These are phyloP conservation scores for Laticauda colubrina DNA, from an alignment of 2,113 vertebrate species.

Conservation along the genomic window DNA sequence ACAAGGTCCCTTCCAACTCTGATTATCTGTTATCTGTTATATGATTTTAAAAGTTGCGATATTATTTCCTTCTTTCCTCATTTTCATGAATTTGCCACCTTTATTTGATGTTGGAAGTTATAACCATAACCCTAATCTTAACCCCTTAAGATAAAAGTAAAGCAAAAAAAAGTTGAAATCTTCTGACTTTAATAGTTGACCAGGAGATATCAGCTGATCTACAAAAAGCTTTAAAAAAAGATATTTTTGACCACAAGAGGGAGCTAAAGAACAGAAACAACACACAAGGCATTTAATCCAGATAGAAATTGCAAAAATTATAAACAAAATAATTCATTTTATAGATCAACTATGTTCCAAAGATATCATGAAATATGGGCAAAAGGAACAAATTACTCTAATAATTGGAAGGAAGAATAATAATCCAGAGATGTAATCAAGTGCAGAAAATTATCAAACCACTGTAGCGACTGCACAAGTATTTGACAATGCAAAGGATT, in stretches of 20 bases:
- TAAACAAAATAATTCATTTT: neutral
- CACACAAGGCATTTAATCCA: neutral
- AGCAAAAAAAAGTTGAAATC: no score
- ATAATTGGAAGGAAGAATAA: neutral
- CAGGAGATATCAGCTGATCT: neutral
- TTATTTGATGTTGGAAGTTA: neutral
- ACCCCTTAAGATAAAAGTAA: no score
- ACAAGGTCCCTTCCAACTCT: no score
- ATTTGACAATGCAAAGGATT: neutral
- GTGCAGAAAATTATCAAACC: neutral
- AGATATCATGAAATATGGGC: neutral
- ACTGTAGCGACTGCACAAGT: neutral
- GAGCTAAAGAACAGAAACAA: neutral
- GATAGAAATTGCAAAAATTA: neutral
- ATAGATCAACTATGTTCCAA: neutral
- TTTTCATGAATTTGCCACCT: neutral
- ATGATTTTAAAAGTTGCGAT: neutral
- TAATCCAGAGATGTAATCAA: neutral
- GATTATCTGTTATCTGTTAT: no score
- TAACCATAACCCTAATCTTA: no score
- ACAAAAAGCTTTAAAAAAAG: neutral
- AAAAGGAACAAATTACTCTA: neutral
- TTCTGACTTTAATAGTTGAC: neutral
- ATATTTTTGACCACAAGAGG: neutral
- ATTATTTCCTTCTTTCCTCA: neutral